phyloP scores from a whole-genome alignment of 2,113 vertebrate species.

The Anser brachyrhynchus region DNA sequence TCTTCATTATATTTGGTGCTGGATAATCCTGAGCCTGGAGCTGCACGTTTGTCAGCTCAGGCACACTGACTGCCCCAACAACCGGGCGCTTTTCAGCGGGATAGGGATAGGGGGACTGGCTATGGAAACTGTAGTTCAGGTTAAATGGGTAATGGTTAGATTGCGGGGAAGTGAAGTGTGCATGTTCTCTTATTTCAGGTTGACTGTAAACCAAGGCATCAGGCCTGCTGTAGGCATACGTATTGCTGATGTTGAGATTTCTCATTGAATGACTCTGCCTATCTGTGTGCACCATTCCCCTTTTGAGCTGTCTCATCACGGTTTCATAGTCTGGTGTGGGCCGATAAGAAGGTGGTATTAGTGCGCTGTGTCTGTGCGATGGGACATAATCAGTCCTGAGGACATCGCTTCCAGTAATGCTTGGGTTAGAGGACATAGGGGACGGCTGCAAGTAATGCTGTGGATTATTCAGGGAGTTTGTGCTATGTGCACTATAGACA shows the following conservation, averaged over 20 bases:
- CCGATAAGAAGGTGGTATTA: slow-evolving; percentile 95
- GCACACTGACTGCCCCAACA: slow-evolving; percentile 94
- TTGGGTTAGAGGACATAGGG: slow-evolving; percentile 96
- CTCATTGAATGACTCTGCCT: slow-evolving; percentile 94
- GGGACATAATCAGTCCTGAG: slow-evolving; percentile 90
- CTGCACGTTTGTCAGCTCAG: slow-evolving; percentile 94
- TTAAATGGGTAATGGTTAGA: slow-evolving; percentile 86
- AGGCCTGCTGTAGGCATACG: slow-evolving; percentile 92
- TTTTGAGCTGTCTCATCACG: slow-evolving; percentile 92
- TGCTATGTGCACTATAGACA: slow-evolving; percentile 97
- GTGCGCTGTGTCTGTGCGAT: slow-evolving; percentile 91
- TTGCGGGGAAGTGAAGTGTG: slow-evolving; percentile 72
- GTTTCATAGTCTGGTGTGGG: slow-evolving; percentile 97
- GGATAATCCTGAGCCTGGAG: slow-evolving; percentile 95
- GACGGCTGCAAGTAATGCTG: slow-evolving; percentile 94
- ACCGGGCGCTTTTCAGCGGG: slow-evolving; percentile 88
- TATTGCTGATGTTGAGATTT: slow-evolving; percentile 92
- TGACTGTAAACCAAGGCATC: slow-evolving; percentile 97
- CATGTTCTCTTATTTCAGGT: slow-evolving; percentile 93
- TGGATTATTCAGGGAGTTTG: slow-evolving; percentile 93
- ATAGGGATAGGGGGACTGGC: slow-evolving; percentile 89
- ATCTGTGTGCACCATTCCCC: slow-evolving; percentile 80
- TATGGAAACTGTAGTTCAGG: slow-evolving; percentile 93
- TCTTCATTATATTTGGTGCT: slow-evolving; percentile 92
- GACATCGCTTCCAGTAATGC: slow-evolving; percentile 93